phyloP scores from a whole-genome alignment of 2,888 invertebrate genomes.

The Gnatocerus cornutus region DNA sequence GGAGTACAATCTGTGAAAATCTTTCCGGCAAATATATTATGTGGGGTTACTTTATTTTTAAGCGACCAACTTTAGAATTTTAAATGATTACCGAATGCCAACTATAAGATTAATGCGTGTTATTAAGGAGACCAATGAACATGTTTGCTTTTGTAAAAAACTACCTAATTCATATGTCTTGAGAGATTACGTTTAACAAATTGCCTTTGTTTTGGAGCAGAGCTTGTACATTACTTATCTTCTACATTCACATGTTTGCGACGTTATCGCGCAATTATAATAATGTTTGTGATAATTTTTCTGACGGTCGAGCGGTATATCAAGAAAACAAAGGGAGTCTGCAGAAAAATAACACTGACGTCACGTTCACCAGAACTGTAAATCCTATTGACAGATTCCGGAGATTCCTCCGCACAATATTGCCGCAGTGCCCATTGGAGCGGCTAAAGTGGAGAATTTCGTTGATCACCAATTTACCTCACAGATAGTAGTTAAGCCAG shows the following conservation, averaged over 20 bases:
- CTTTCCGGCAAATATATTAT: slow-evolving; percentile 57
- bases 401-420: slow-evolving; percentile 66
- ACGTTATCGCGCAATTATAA: slow-evolving; percentile 36
- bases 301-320: slow-evolving; percentile 15
- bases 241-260: slow-evolving; percentile 20
- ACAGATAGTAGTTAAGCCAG: slow-evolving; percentile 65
- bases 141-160: slow-evolving; percentile 55
- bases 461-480: slow-evolving; percentile 69
- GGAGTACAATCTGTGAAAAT: slow-evolving; percentile 44
- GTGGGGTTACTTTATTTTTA: slow-evolving; percentile 56
- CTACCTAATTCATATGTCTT: slow-evolving; percentile 57
- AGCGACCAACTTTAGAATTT: slow-evolving; percentile 51
- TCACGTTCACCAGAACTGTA: slow-evolving; percentile 61
- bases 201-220: slow-evolving; percentile 53
- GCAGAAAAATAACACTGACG: slow-evolving; percentile 51
- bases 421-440: slow-evolving; percentile 62
- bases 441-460: slow-evolving; percentile 62
- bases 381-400: slow-evolving; percentile 68
- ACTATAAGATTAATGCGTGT: slow-evolving; percentile 57
- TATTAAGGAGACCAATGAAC: slow-evolving; percentile 58
- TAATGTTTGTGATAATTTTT: slow-evolving; percentile 32
- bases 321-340: slow-evolving; percentile 24
- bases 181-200: slow-evolving; percentile 56
- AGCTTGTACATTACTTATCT: slow-evolving; percentile 35
- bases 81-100: slow-evolving; percentile 50